Base-by-base conservation (phyloP, 2,888 invertebrate genomes). In the Sinodicranocentrus sp. region DNA sequence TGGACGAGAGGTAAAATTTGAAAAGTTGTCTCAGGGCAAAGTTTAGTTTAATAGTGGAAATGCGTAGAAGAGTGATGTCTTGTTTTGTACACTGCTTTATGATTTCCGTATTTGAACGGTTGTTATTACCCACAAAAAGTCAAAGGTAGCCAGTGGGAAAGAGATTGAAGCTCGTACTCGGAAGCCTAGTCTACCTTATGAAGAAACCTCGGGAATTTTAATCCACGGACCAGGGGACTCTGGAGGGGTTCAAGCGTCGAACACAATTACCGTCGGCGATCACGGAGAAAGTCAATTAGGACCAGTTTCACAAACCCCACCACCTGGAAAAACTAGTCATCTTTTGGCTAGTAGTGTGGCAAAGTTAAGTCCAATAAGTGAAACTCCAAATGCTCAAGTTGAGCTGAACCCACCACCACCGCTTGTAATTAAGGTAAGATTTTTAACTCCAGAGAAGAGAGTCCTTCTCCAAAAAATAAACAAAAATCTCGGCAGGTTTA, bases 301-400 rank as follows among this genome's bases (percentile, higher is more conserved):
- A 39, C 17, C 19, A 52, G 52, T 19, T 52, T 1, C 10, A 13
- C 6, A 17, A 52, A 19, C 19, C 6, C 3, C 52, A 52, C 78
- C 78, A 17, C 77, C 77, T 15, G 33, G 48, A 52, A 70, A 78
- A 68, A 70, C 28, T 43, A 33, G 33, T 26, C n/a, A 17, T 19
- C 71, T 54, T 21, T 54, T 71, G 15, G 71, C 71, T 2, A 71
- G 52, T 72, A 23, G 52, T n/a, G 33, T 59, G 15, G 39, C 54
- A 1, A 80, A 82, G 61, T 59, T 82, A 59, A 82, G 65, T 70
- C 82, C 82, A 39, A 82, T 82, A 48, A 75, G 70, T 68, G 82
- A 82, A 23, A 82, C 44, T 1, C 61, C 79, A n/a, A 43, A 33
- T 8, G 43, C 79, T 57, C 57, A 21, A 43, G 44, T 10, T 6